These are phyloP conservation scores for Erpetoichthys calabaricus DNA, from an alignment of 2,797 vertebrate species.

Conservation along the genomic window DNA sequence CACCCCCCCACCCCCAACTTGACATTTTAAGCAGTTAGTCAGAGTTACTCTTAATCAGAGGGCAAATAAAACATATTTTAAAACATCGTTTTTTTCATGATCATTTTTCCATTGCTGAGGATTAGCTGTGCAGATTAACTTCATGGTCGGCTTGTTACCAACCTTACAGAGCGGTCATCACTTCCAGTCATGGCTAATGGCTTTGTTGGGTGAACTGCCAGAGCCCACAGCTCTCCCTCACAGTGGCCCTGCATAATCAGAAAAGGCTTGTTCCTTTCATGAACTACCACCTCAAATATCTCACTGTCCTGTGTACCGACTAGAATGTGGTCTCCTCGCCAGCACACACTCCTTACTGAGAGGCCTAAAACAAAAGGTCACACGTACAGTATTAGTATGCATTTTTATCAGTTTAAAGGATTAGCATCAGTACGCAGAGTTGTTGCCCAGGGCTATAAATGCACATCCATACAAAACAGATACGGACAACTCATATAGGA, in stretches of 20 bases:
- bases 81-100: background rate
- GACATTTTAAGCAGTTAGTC: too few relatives aligned
- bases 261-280: conserved; percentile 94
- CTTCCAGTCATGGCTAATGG: conserved; percentile 94
- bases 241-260: conserved; percentile 98
- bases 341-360: conserved; percentile 94
- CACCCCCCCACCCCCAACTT: too few relatives aligned
- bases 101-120: background rate
- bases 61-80: too few relatives aligned
- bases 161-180: conserved; percentile 95
- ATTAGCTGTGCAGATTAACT: conserved; percentile 1
- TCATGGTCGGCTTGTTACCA: conserved; percentile 10
- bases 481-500: too few relatives aligned
- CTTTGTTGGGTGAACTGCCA: conserved; percentile 90
- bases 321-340: conserved; percentile 91
- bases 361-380: conserved; percentile 50
- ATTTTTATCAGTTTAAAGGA: too few relatives aligned
- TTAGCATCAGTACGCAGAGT: too few relatives aligned
- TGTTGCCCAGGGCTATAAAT: too few relatives aligned
- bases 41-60: too few relatives aligned
- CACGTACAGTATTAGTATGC: background rate
- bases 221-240: conserved; percentile 94
- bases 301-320: conserved; percentile 96
- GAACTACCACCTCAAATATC: conserved; percentile 97
- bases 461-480: background rate